Percentiles rank a stretch among this genome's conserved stretches.
These are phyloP conservation scores for Drosophila obscura DNA, from an alignment of 1,140 invertebrate genomes.

Conservation along the genomic window DNA sequence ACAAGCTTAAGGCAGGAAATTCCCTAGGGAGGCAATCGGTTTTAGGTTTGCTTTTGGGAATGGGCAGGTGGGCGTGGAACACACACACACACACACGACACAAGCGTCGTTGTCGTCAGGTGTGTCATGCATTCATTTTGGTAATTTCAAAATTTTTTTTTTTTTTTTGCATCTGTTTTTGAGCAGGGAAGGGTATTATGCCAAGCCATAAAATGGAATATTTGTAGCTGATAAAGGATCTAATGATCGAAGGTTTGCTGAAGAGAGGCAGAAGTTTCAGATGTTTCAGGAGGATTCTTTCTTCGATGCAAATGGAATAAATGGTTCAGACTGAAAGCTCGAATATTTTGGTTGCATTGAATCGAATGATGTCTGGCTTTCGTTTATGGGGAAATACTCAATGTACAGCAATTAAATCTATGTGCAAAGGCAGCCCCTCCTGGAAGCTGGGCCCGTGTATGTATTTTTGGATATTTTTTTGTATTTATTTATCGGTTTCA, in stretches of 20 bases:
- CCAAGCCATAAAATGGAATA: no score
- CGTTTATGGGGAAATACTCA: background rate
- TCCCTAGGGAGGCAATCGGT: conserved; percentile 18
- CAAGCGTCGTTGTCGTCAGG: conserved; percentile 47
- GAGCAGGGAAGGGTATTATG: conserved; percentile 1
- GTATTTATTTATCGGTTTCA: conserved; percentile 56
- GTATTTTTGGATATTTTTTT: conserved; percentile 9
- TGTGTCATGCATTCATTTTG: conserved; percentile 75
- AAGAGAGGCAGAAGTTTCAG: no score
- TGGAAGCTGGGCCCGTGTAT: no score
- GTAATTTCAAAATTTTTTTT: conserved; percentile 81
- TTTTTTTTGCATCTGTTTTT: conserved; percentile 21
- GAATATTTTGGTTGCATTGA: no score
- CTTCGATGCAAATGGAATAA: no score
- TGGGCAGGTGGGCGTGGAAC: conserved; percentile 30
- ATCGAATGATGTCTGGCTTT: no score
- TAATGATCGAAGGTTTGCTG: no score
- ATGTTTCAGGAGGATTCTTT: no score
- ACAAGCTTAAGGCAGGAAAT: conserved; percentile 64
- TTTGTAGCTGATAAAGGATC: no score
- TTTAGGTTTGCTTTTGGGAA: background rate
- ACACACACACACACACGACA: conserved; percentile 15
- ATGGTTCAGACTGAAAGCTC: no score
- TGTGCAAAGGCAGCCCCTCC: no score
- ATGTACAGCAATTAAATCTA: background rate